Conservation (phyloP, 2,888 invertebrate species). For the Himalopsyche tibetana region DNA sequence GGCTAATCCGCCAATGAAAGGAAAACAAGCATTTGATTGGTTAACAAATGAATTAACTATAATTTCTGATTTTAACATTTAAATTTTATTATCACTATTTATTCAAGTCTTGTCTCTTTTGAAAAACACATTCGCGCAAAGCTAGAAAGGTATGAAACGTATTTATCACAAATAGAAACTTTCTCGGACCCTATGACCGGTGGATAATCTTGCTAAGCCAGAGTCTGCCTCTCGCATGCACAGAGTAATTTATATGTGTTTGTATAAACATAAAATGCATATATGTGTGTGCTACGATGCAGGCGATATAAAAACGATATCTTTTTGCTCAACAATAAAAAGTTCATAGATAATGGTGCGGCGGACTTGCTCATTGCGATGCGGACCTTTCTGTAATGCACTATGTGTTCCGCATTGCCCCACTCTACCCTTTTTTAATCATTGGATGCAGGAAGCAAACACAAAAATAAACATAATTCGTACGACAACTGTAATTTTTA, state of each 20-base stretch:
- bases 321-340: conserved; percentile 32
- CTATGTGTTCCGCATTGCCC: conserved; percentile 27
- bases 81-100: no score
- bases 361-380: conserved; percentile 51
- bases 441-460: neutral
- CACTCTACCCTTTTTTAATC: neutral
- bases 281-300: conserved; percentile 14
- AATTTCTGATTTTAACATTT: no score
- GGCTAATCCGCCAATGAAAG: no score
- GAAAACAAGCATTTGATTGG: no score
- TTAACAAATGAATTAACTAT: no score
- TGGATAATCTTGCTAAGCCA: neutral
- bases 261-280: neutral
- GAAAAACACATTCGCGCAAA: no score
- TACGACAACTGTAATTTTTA: no score
- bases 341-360: conserved; percentile 30
- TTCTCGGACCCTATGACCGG: neutral
- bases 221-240: neutral
- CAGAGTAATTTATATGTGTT: neutral
- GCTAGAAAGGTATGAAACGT: no score
- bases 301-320: conserved; percentile 47
- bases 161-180: neutral
- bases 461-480: neutral
- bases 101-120: no score
- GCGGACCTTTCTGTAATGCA: conserved; percentile 54